These are phyloP conservation scores for Metopolophium dirhodum DNA, from an alignment of 1,140 invertebrate species.

Conservation along the genomic window DNA sequence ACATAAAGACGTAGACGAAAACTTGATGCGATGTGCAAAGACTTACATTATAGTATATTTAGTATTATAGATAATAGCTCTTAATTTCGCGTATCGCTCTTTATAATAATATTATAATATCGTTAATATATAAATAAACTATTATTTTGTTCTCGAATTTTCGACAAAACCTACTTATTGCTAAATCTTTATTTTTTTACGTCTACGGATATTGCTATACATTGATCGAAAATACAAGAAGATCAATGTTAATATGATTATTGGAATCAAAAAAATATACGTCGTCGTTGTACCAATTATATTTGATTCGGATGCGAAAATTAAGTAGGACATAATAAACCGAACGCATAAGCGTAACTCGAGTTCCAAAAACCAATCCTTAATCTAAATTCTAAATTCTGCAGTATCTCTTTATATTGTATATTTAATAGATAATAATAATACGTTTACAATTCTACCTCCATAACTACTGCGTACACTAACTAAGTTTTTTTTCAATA, in stretches of 20 bases:
- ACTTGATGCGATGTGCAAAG: background rate
- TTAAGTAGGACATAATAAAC: background rate
- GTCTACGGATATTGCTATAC: background rate
- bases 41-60: background rate
- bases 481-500: background rate
- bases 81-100: background rate
- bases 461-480: too few relatives aligned
- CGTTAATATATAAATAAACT: background rate
- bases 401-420: too few relatives aligned
- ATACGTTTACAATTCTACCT: too few relatives aligned
- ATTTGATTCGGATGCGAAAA: background rate
- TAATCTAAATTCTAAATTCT: too few relatives aligned
- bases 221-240: background rate
- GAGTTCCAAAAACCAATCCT: background rate
- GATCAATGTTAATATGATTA: background rate
- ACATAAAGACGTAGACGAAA: background rate
- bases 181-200: background rate
- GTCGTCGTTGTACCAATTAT: background rate
- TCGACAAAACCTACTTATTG: background rate
- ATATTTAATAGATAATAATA: too few relatives aligned
- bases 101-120: background rate
- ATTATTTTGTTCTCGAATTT: background rate
- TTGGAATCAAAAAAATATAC: background rate
- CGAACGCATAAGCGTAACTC: background rate
- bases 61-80: background rate